phyloP scores from a whole-genome alignment of 37 sponge, comb jelly and placozoan genomes.

The Halisarca cf. caerulea region DNA sequence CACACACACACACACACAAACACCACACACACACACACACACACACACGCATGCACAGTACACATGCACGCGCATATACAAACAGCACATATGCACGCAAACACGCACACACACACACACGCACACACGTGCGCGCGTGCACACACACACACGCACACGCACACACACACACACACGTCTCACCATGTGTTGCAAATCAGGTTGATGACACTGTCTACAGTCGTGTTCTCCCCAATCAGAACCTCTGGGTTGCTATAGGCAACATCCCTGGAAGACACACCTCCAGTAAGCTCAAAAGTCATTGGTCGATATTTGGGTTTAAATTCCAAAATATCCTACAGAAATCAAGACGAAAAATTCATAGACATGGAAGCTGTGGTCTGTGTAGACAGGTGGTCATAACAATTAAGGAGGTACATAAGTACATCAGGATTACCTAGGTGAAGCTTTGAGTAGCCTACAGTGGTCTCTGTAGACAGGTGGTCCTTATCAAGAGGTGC shows the following conservation, averaged over 20 bases:
- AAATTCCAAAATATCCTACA: slow-evolving; percentile 88
- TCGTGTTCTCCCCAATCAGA: slow-evolving; percentile 72
- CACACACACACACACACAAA: no score
- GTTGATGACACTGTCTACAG: slow-evolving; percentile 56
- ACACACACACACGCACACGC: background rate
- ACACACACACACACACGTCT: slow-evolving; percentile 12
- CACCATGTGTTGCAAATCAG: slow-evolving; percentile 71
- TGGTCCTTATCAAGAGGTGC: no score
- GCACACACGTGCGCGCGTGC: background rate
- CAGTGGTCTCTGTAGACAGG: no score
- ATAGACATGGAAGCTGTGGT: no score
- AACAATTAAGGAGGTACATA: no score
- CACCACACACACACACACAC: background rate
- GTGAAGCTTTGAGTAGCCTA: no score
- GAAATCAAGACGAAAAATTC: no score
- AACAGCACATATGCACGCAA: background rate
- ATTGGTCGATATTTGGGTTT: slow-evolving; percentile 85
- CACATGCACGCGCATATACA: background rate
- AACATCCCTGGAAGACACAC: slow-evolving; percentile 26
- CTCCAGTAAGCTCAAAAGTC: slow-evolving; percentile 65
- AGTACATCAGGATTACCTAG: no score
- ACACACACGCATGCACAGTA: background rate
- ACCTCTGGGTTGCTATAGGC: slow-evolving; percentile 57
- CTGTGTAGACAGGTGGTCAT: no score
- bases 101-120: background rate